Evolutionary conservation across 2,888 invertebrate species (phyloP).

Genomic region (Melanostoma scalare): DNA sequence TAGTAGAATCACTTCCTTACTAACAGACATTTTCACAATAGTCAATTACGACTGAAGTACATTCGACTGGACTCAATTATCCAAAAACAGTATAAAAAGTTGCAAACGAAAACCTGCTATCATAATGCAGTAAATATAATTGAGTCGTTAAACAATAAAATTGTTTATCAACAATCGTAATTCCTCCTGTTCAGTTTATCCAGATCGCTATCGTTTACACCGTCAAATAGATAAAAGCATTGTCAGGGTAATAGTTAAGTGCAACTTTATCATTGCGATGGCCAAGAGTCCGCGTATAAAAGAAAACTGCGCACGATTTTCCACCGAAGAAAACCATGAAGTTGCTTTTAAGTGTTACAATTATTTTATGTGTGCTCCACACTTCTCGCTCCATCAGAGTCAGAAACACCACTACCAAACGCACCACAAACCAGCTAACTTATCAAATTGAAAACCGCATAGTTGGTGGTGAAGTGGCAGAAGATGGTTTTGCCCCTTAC

Average conservation of each 20-base stretch:
- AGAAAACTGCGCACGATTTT: constrained; percentile 22
- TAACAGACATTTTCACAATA: too few relatives aligned
- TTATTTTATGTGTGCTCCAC: constrained; percentile 30
- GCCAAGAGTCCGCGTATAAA: constrained; percentile 50
- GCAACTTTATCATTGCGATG: constrained; percentile 33
- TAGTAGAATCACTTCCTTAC: too few relatives aligned
- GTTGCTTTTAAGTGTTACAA: constrained; percentile 33
- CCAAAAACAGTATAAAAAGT: too few relatives aligned
- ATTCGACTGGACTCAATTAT: too few relatives aligned
- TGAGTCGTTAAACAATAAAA: too few relatives aligned
- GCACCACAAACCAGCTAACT: background rate
- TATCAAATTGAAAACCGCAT: constrained; percentile 73
- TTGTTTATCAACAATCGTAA: too few relatives aligned
- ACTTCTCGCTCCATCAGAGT: constrained; percentile 38
- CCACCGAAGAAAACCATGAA: constrained; percentile 38
- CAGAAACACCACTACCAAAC: background rate
- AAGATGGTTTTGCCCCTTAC: constrained; percentile 77
- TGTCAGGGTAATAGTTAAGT: background rate
- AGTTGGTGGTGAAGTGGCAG: constrained; percentile 76
- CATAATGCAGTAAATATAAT: too few relatives aligned
- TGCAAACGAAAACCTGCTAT: too few relatives aligned
- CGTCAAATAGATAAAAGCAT: constrained; percentile 36
- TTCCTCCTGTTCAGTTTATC: constrained; percentile 18
- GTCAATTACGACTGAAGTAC: too few relatives aligned
- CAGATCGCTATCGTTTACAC: constrained; percentile 8